Percentiles rank a stretch among this genome's conserved stretches.
Evolutionary conservation across 2,113 vertebrate species (phyloP).

Genomic region (Pseudorectes ferrugineus): DNA sequence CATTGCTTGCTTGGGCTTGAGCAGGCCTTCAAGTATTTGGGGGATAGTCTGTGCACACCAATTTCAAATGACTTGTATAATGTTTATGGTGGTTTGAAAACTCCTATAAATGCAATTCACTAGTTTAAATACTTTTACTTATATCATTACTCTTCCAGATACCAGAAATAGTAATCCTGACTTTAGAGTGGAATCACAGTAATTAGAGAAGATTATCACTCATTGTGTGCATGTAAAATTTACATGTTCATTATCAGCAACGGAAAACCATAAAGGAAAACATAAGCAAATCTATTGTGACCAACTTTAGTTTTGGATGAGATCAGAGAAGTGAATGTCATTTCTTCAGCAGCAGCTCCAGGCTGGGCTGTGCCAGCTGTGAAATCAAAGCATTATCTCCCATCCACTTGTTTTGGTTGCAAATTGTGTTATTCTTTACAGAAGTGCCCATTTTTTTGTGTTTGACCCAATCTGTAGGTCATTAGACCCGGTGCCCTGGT

Average conservation of each 20-base stretch:
- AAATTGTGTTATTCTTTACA: not conserved
- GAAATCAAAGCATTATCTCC: not conserved
- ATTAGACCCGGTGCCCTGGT: rapidly evolving
- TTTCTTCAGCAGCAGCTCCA: not conserved
- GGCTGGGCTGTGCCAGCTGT: not conserved
- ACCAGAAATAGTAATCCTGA: not conserved
- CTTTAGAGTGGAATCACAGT: not conserved
- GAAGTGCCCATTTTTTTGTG: not conserved
- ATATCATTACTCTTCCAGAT: not conserved
- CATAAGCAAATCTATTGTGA: not conserved
- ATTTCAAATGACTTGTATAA: not conserved
- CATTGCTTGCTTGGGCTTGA: not conserved
- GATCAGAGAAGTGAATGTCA: rapidly evolving
- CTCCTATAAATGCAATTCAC: not conserved
- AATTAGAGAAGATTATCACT: not conserved
- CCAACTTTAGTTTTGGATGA: not conserved
- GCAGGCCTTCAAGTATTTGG: not conserved
- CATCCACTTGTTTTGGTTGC: not conserved
- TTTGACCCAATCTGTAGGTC: not conserved
- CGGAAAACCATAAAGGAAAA: not conserved
- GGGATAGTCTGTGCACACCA: not conserved
- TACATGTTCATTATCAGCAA: not conserved
- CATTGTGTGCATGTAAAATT: not conserved
- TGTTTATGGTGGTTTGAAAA: not conserved
- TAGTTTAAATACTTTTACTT: not conserved